Evolutionary conservation across 2,797 vertebrate genomes (phyloP).

Genomic region (Lacerta bilineata): DNA sequence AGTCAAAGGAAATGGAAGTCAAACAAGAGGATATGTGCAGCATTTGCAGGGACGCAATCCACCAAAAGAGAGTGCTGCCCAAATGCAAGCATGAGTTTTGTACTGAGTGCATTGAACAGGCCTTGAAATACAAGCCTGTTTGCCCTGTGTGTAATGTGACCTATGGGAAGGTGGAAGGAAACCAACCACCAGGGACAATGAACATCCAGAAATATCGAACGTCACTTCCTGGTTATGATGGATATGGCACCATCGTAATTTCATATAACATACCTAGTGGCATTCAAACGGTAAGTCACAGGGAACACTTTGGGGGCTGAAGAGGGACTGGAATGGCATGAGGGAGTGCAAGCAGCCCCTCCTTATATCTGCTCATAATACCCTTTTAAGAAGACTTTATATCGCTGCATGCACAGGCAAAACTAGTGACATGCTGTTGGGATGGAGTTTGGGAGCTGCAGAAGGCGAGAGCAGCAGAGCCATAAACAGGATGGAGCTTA

Average conservation of each 20-base stretch:
- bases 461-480: background rate
- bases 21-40: slow-evolving; percentile 56
- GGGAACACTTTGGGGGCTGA: background rate
- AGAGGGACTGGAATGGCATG: background rate
- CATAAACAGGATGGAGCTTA: background rate
- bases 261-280: background rate
- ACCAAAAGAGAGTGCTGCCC: slow-evolving; percentile 59
- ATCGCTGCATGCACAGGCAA: background rate
- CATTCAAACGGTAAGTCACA: slow-evolving; percentile 79
- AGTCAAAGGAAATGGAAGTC: background rate
- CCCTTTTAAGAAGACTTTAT: too few species aligned
- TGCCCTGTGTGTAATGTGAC: slow-evolving; percentile 74
- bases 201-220: accelerated
- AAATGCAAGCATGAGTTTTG: slow-evolving; percentile 82
- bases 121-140: slow-evolving; percentile 63
- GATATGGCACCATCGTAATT: slow-evolving; percentile 71
- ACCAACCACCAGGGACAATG: slow-evolving; percentile 79
- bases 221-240: slow-evolving; percentile 58
- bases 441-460: background rate
- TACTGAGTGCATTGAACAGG: slow-evolving; percentile 56
- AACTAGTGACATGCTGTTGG: background rate
- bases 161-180: slow-evolving; percentile 73
- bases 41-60: slow-evolving; percentile 74
- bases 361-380: background rate
- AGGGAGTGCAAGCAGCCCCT: background rate